Conservation (phyloP, 2,113 vertebrate species). For the Serinus canaria region DNA sequence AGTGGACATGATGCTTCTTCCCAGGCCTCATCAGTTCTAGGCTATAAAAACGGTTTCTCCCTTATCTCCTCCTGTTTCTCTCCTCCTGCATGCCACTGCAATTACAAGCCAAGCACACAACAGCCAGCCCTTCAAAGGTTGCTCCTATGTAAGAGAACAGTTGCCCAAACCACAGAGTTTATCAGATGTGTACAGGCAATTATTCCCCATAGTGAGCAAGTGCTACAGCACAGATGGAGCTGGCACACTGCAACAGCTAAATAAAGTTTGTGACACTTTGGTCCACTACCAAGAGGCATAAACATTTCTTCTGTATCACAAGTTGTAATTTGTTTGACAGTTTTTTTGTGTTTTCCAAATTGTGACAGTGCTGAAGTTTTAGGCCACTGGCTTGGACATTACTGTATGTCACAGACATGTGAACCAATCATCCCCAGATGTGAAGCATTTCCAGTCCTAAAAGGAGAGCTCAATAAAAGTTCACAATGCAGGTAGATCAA, state of each 20-base stretch:
- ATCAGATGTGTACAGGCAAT: neutral
- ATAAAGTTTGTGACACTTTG: slow-evolving; percentile 22
- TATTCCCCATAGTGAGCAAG: neutral
- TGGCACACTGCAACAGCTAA: slow-evolving; percentile 4
- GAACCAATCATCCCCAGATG: neutral
- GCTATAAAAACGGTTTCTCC: neutral
- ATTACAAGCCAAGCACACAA: neutral
- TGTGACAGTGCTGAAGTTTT: neutral
- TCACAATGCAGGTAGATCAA: neutral
- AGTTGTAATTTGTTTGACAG: neutral
- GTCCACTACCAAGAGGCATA: neutral
- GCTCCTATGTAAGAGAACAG: neutral
- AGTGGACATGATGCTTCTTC: neutral
- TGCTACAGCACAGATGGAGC: neutral
- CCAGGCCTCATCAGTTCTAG: neutral
- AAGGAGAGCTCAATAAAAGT: neutral
- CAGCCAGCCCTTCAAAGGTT: neutral
- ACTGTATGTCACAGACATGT: neutral
- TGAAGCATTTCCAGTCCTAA: neutral
- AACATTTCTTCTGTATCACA: neutral
- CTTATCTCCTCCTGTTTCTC: neutral
- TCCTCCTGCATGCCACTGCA: neutral
- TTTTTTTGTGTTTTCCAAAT: neutral
- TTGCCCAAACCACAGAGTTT: neutral
- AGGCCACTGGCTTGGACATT: neutral